A percentile compares a stretch with the other conserved stretches of the same genome.
Conservation (phyloP, 2,113 vertebrate genomes). For the Amphiprion percula region DNA sequence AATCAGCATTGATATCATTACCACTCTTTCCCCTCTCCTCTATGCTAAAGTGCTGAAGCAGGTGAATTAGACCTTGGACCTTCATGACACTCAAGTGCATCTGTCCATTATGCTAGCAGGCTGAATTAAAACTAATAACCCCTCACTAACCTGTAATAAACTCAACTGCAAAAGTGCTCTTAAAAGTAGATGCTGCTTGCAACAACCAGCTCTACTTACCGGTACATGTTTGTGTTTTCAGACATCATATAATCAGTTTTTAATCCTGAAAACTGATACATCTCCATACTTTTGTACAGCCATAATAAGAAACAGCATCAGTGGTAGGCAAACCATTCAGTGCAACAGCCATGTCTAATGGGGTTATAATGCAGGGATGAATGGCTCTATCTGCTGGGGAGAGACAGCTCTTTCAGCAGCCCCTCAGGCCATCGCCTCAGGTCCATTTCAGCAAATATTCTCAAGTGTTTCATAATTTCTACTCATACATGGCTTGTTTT, state of each 20-base stretch:
- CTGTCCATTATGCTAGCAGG: constrained; percentile 54
- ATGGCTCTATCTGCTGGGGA: constrained; percentile 72
- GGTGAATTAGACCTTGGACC: constrained; percentile 56
- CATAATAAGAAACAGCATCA: constrained; percentile 55
- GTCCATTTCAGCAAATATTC: constrained; percentile 67
- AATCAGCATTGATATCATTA: constrained; percentile 75
- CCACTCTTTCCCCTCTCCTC: constrained; percentile 41
- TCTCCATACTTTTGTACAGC: constrained; percentile 55
- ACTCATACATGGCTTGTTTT: constrained; percentile 68
- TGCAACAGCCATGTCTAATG: constrained; percentile 76
- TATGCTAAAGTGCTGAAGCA: constrained; percentile 74
- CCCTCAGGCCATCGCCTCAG: constrained; percentile 77
- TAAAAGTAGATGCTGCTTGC: constrained; percentile 76
- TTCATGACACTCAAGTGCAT: constrained; percentile 49
- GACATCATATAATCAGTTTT: constrained; percentile 62
- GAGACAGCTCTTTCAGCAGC: constrained; percentile 62
- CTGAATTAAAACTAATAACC: constrained; percentile 47
- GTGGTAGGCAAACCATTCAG: constrained; percentile 64
- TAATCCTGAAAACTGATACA: constrained; percentile 56
- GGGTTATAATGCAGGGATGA: constrained; percentile 69
- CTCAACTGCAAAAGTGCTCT: constrained; percentile 37
- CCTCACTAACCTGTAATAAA: constrained; percentile 59
- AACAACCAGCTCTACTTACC: constrained; percentile 40
- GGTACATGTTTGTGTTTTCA: constrained; percentile 64
- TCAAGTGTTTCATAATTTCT: constrained; percentile 77